Base-by-base conservation (phyloP, 2,888 invertebrate species). In the Pterostichus niger region DNA sequence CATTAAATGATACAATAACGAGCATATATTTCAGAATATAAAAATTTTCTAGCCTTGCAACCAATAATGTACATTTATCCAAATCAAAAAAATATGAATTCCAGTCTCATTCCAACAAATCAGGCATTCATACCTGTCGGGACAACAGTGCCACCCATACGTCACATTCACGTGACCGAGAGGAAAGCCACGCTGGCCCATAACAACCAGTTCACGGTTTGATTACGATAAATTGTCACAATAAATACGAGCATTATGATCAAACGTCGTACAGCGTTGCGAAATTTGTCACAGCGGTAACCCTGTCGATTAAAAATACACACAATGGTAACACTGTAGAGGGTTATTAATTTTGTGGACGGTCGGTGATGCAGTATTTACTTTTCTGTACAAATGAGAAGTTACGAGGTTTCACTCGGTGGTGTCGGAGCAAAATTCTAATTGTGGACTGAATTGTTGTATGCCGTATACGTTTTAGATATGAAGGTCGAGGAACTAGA, bases 151-250 rank as follows among this genome's bases (percentile, higher is more conserved):
- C 49, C 33, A 10, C 15, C 15, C 9, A 75, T 75, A 52, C 49
- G 17, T 64, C 40, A 61, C 15, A 31, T 2, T 73, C 73, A 64
- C 35, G 35, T 73, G 61, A 40, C 24, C 24, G 9, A 13, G 46
- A 73, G 35, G 17, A 31, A 31, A 61, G 11, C 61, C 2, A 11
- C 40, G 33, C 11, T 44, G 68, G 44, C 40, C 40, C 40, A 40
- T 33, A 64, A 79, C 64, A 79, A 80, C 35, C 80, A 71, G 80
- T 80, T 68, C 73, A 73, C 80, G 73, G 44, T 35, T 73, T 81
- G 81, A 81, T 81, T 81, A 71, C 81, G 81, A 81, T 81, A 81
- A 81, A 81, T 81, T 73, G 71, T 73, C 56, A 71, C 73, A 73
- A 81, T 81, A 81, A 81, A 81, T 81, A 81, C 59, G 6, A 33